phyloP scores from a whole-genome alignment of 2,888 invertebrate genomes.

The Cephalotes varians region DNA sequence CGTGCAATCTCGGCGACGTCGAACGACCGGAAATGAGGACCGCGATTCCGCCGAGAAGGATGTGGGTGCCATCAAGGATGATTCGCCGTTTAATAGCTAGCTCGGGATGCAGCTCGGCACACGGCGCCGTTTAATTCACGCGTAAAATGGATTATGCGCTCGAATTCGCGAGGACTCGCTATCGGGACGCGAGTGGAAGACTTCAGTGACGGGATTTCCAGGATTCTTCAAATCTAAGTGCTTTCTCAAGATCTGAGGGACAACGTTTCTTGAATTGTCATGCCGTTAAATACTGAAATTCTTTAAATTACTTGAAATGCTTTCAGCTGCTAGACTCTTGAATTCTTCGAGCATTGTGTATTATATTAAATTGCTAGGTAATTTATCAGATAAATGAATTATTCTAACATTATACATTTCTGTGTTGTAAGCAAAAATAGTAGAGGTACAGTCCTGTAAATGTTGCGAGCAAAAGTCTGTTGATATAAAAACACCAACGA shows the following conservation, averaged over 20 bases:
- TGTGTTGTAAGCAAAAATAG: neutral
- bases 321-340: neutral
- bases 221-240: constrained; percentile 21
- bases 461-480: neutral
- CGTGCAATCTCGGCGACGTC: constrained; percentile 64
- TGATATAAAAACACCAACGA: neutral
- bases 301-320: constrained; percentile 24
- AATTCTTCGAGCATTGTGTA: neutral
- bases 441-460: neutral
- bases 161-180: constrained; percentile 31
- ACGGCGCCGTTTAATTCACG: constrained; percentile 49
- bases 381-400: neutral
- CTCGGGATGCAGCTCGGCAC: constrained; percentile 30
- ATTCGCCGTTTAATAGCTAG: constrained; percentile 53
- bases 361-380: neutral
- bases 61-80: constrained; percentile 18
- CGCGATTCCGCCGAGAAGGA: constrained; percentile 52
- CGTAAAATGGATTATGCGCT: constrained; percentile 53
- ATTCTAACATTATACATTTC: neutral
- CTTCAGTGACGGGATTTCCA: constrained; percentile 25
- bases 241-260: constrained; percentile 14
- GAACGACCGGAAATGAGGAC: constrained; percentile 63
- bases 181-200: constrained; percentile 6
- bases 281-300: constrained; percentile 28
- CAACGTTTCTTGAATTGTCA: constrained; percentile 24